Evolutionary conservation across 1,140 invertebrate genomes (phyloP).

Genomic region (Neelides sp.): DNA sequence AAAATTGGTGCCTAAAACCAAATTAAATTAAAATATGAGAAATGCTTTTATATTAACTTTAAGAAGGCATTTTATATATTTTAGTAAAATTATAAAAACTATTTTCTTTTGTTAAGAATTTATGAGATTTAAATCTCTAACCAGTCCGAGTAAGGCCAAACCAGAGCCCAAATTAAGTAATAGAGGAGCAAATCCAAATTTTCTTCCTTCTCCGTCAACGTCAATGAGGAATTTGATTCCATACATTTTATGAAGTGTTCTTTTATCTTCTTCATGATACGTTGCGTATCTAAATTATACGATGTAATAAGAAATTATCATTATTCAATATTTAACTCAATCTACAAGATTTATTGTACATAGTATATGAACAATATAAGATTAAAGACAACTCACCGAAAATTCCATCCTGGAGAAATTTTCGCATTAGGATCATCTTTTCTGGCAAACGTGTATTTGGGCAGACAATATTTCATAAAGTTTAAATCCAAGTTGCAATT

Average conservation of each 20-base stretch:
- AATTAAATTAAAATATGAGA: constrained; percentile 9
- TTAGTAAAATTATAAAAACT: constrained; percentile 1
- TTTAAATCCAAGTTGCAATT: constrained; percentile 43
- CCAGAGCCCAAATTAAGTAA: constrained; percentile 43
- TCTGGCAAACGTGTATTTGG: constrained; percentile 41
- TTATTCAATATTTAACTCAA: constrained; percentile 31
- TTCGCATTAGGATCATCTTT: constrained; percentile 33
- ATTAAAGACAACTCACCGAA: constrained; percentile 35
- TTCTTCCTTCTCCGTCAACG: constrained; percentile 40
- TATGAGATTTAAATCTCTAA: no score
- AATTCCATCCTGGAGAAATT: constrained; percentile 40
- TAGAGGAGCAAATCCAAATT: constrained; percentile 41
- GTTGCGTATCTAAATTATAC: constrained; percentile 36
- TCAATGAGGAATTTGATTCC: constrained; percentile 42
- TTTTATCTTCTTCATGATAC: constrained; percentile 35
- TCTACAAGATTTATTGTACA: no score
- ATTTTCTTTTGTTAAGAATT: no score
- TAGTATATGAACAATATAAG: background rate
- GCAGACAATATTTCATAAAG: constrained; percentile 37
- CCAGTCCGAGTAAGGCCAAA: constrained; percentile 40
- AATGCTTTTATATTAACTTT: background rate
- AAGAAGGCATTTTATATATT: constrained; percentile 7
- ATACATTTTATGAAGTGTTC: constrained; percentile 43
- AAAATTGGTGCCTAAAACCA: constrained; percentile 37
- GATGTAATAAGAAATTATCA: background rate